Conservation (phyloP, 1,140 invertebrate species). For the Episyrphus balteatus region DNA sequence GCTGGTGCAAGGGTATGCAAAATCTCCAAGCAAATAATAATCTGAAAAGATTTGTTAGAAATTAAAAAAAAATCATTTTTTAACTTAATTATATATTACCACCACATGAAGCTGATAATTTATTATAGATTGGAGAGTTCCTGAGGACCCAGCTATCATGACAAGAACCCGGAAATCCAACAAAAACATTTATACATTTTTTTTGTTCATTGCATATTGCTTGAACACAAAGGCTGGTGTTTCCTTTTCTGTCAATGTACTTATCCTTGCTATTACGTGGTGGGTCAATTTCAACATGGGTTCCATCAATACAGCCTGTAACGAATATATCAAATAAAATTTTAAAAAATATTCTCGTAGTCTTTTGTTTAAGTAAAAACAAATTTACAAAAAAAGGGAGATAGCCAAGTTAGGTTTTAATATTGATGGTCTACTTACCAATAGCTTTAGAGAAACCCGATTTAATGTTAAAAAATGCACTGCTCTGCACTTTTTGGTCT, state of each 20-base stretch:
- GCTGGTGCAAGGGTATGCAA: slow-evolving; percentile 10
- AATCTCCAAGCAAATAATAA: slow-evolving; percentile 13
- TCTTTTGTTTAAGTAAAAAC: no score
- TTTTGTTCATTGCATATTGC: neutral
- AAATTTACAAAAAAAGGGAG: neutral
- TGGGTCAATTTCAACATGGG: neutral
- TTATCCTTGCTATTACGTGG: neutral
- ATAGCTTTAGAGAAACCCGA: neutral
- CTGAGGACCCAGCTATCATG: neutral
- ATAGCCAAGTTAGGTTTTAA: neutral
- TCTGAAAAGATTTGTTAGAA: neutral
- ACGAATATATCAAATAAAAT: no score
- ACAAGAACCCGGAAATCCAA: neutral
- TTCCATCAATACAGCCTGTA: neutral
- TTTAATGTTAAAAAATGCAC: neutral
- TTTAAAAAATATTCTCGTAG: no score
- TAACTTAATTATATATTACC: neutral
- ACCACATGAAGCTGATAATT: neutral
- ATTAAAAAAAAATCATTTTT: neutral
- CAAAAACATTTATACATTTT: neutral
- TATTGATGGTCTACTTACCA: neutral
- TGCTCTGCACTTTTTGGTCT: neutral
- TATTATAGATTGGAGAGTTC: neutral
- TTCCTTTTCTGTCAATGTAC: neutral
- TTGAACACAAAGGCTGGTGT: neutral